Evolutionary conservation across 2,888 invertebrate species (phyloP), one percentile per base, ranked within the genome.

Genomic region (Papilio elwesi): DNA sequence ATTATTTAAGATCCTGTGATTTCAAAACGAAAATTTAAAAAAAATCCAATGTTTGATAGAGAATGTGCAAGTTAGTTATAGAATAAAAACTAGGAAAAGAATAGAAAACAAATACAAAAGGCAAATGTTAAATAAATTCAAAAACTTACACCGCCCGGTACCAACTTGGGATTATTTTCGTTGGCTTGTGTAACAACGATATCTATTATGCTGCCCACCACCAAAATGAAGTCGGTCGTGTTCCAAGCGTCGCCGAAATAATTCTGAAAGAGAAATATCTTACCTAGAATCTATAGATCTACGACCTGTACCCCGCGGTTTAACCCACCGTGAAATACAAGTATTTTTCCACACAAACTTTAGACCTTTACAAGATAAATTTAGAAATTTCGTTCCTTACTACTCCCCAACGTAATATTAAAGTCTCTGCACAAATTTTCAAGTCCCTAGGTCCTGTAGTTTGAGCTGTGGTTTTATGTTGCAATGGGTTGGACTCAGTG

Each of bases 181-280:
- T 97, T 97, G 68, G 98, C 97, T 94, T 98, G 98, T 13, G 98
- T 98, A 79, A 98, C 98, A 4, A 99, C 98, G 78, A 99, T 99
- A 85, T 99, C 99, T 81, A 99, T 98, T 82, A 99, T 98, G 92
- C 98, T 98, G 78, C 99, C 99, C 49, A 99, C 95, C 0, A 99
- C 99, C 79, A 99, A 97, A 77, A 99, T 97, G 84, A 99, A 99
- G 91, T 99, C 99, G 80, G 99, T 98, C 3, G 98, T 97, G 87
- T 99, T 99, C 99, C 99, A 99, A 5, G 98, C 98, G 87, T 99
- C 99, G 38, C 98, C 98, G 83, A 99, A 99, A 88, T 99, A 99
- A 89, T 99, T 99, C 98, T 98, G 94, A 13, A 89, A 86, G 26
- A 4, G 2, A 26, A 26, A 26, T 26, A 26, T 26, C 26, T n/a